Conservation (phyloP, 2,797 vertebrate species). For the Helarctos malayanus region DNA sequence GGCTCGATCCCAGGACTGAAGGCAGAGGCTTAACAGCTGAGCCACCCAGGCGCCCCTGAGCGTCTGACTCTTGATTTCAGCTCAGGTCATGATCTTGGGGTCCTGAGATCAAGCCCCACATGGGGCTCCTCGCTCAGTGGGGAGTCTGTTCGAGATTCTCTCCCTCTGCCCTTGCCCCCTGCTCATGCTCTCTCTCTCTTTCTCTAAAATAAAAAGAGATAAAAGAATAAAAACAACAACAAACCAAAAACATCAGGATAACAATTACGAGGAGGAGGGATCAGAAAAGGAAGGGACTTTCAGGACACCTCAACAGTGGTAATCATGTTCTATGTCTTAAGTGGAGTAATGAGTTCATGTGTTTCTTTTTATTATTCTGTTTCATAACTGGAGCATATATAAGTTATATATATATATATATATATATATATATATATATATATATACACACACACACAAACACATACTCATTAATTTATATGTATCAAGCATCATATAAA, state of each 20-base stretch:
- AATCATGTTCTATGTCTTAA: neutral
- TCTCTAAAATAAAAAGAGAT: neutral
- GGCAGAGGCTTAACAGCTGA: no score
- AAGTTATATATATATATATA: neutral
- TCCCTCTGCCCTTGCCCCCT: neutral
- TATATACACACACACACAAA: neutral
- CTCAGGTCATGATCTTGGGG: neutral
- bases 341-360: neutral
- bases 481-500: neutral
- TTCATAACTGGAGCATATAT: neutral
- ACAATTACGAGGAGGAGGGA: neutral
- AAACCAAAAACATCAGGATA: neutral
- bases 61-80: neutral
- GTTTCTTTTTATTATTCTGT: neutral
- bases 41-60: no score
- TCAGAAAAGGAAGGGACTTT: neutral
- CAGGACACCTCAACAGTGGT: neutral
- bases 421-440: neutral
- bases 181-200: neutral
- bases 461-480: neutral
- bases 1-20: no score
- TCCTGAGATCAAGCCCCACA: neutral
- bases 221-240: neutral
- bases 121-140: neutral
- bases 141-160: neutral